Evolutionary conservation across 2,113 vertebrate species (phyloP).

Genomic region (Myrmophylax atrothorax): DNA sequence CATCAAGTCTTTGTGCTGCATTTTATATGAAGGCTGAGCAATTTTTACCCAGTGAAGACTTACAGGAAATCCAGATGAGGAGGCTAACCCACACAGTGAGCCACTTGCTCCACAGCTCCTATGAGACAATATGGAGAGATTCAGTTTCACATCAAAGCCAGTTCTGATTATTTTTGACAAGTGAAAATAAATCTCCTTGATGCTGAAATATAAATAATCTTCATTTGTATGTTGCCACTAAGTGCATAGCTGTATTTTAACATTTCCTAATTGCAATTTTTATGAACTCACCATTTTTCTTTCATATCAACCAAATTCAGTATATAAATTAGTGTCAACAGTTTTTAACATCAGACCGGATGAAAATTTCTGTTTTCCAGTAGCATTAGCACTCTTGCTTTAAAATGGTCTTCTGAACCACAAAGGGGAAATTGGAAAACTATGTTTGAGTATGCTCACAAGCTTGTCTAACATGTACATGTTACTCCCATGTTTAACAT

Average conservation of each 20-base stretch:
- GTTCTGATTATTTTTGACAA: background rate
- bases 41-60: background rate
- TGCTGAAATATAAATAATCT: background rate
- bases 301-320: background rate
- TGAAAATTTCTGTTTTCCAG: background rate
- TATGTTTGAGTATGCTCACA: background rate
- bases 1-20: background rate
- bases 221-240: background rate
- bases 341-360: background rate
- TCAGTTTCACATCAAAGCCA: constrained; percentile 7
- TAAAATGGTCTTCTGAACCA: background rate
- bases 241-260: background rate
- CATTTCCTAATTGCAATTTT: background rate
- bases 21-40: background rate
- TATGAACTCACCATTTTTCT: background rate
- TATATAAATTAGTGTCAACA: background rate
- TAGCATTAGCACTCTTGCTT: background rate
- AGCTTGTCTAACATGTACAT: background rate
- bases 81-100: background rate
- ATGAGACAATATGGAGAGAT: background rate
- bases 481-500: background rate
- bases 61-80: background rate
- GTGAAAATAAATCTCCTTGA: constrained; percentile 32
- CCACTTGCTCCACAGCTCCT: background rate
- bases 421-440: background rate